Evolutionary conservation across 2,888 invertebrate species (phyloP), one percentile per base, ranked within the genome.

Genomic region (Adelognathus sp.): DNA sequence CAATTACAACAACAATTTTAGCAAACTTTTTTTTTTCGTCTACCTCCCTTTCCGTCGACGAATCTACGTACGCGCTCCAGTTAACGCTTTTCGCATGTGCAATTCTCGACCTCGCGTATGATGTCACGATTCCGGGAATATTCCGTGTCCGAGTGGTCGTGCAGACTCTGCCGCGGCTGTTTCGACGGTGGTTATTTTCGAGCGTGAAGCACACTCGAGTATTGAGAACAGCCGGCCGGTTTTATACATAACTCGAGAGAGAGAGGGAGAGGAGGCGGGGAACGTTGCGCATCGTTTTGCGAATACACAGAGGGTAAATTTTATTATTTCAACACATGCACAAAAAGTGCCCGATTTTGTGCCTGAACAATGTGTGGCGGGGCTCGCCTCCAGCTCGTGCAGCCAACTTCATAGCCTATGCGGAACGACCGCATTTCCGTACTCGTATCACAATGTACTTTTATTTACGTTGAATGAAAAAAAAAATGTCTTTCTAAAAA

Each of bases 81-180:
- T 72, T 72, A 31, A 39, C 24, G n/a, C 24, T 67, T n/a, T 69
- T 46, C 50, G 31, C 56, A 33, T 63, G 24, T 29, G 54, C 21
- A 44, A 46, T 64, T 61, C 46, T 44, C 52, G 18, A 7, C 41
- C 36, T 33, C 70, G 66, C n/a, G n/a, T n/a, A n/a, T 79, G 78
- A 79, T 74, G 78, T 79, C 78, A 79, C 31, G 74, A 66, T 74
- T 60, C 78, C 52, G 54, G 52, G 70, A 74, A 79, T 74, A 79
- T 71, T 71, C 58, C 44, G 54, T 52, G 33, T 63, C 14, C 36
- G 9, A 29, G 33, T 18, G 21, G 46, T 7, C 39, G 46, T 41
- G 31, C 50, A 36, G 44, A 14, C 27, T n/a, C 69, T 39, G 39
- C 31, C 18, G 64, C 21, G 2, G 21, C 67, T 61, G 33, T 7